These are phyloP conservation scores for Ligdia adustata DNA, from an alignment of 2,888 invertebrate species.

Conservation along the genomic window DNA sequence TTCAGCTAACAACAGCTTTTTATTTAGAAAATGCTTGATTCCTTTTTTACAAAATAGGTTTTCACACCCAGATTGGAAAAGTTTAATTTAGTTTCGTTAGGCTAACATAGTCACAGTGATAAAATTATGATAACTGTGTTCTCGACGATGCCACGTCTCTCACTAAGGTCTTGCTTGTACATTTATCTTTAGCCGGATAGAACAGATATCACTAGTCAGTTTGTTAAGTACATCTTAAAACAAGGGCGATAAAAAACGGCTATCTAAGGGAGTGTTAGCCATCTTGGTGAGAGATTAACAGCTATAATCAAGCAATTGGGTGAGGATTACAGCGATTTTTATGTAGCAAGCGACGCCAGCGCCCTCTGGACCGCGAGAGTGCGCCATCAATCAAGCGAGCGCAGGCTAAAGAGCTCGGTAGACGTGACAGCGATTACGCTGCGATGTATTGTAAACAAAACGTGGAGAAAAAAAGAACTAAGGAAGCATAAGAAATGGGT, in stretches of 20 bases:
- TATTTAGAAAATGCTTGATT: no score
- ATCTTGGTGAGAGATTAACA: constrained; percentile 74
- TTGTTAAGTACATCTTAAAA: constrained; percentile 61
- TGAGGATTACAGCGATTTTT: constrained; percentile 77
- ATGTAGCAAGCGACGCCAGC: constrained; percentile 55
- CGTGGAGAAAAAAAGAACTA: background rate
- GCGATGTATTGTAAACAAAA: constrained; percentile 5
- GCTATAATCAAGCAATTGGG: constrained; percentile 79
- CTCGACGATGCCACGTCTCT: no score
- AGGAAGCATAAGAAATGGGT: background rate
- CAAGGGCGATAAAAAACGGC: constrained; percentile 65
- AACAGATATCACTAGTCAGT: no score
- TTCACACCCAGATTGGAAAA: no score
- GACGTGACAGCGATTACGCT: constrained; percentile 28
- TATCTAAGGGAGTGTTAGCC: constrained; percentile 49
- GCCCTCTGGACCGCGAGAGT: constrained; percentile 28
- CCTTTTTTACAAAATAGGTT: no score
- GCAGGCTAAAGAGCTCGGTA: constrained; percentile 18
- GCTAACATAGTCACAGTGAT: no score
- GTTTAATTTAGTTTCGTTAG: no score
- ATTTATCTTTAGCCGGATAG: no score
- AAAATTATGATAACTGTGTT: no score
- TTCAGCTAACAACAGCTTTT: no score
- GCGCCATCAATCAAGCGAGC: constrained; percentile 36
- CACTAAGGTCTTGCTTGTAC: no score